Conservation (phyloP, 2,113 vertebrate genomes). For the Cyanoramphus novaezelandiae region DNA sequence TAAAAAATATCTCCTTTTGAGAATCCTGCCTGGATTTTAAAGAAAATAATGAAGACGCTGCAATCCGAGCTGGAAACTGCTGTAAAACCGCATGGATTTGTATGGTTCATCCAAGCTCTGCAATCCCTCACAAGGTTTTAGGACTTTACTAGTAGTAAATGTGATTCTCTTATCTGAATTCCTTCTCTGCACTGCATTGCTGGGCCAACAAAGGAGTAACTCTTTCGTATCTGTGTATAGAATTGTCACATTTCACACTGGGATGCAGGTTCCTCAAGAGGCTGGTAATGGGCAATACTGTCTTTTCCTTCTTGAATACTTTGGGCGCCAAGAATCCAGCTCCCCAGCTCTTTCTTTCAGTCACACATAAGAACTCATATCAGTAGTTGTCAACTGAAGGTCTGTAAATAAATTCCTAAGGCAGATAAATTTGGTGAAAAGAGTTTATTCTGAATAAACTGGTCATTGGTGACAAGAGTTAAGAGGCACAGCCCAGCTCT, state of each 20-base stretch:
- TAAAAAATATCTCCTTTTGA: background rate
- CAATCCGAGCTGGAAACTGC: background rate
- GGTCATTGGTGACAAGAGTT: background rate
- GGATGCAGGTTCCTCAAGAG: background rate
- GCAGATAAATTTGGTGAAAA: background rate
- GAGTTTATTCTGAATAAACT: background rate
- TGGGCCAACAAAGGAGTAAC: background rate
- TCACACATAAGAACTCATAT: background rate
- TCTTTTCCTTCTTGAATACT: background rate
- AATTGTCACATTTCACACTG: background rate
- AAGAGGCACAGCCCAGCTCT: background rate
- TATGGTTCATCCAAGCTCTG: background rate
- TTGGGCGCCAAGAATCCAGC: background rate
- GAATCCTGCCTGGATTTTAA: background rate
- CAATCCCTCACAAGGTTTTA: background rate
- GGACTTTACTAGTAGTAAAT: background rate
- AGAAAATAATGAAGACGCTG: background rate
- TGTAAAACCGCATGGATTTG: background rate
- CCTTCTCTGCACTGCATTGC: background rate
- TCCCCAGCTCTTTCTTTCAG: background rate
- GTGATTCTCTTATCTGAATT: background rate
- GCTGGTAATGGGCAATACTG: background rate
- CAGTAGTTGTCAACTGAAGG: background rate
- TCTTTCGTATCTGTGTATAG: accelerated
- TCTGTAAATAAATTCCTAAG: background rate